Evolutionary conservation across 2,888 invertebrate species (phyloP), one percentile per base, ranked within the genome.

Genomic region (Litoditis marina): DNA sequence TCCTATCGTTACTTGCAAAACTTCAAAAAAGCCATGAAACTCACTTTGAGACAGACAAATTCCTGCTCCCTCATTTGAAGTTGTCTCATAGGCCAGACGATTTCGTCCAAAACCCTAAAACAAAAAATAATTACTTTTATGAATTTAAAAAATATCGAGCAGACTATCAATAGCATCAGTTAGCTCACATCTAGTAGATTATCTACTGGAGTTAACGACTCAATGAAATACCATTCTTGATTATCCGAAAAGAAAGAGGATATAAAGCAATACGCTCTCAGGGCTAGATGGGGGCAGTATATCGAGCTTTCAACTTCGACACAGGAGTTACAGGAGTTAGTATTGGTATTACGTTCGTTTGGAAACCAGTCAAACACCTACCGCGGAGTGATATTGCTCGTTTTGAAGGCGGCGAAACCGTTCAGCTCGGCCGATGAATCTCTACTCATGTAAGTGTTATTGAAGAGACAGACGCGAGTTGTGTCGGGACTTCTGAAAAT

Each of bases 61-160:
- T 98, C 98, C 0, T 93, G 92, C 84, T 96, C 95, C 84, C 96
- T 94, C 78, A 98, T 92, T 84, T 93, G 91, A 59, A 95, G 91
- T 83, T 95, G 94, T 51, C 91, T 88, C 85, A 98, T 88, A 47
- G 95, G 95, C 84, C 90, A 90, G 59, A 98, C 94, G 72, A 98
- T 88, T 85, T 98, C 96, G 85, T 98, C 62, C 56, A 62, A 31
- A 16, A 62, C 62, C 28, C 44, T 44, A 44, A 5, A 44, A 44
- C 4, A 44, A 8, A 7, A 22, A 25, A n/a, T n/a, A n/a, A n/a
- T n/a, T n/a, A n/a, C n/a, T n/a, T n/a, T n/a, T n/a, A n/a, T n/a
- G n/a, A n/a, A n/a, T n/a, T n/a, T n/a, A n/a, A n/a, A n/a, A n/a
- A n/a, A n/a, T n/a, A n/a, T n/a, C n/a, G n/a, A n/a, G n/a, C n/a